phyloP scores from a whole-genome alignment of 53 echinoderm and acorn worm species.

The Antedon mediterranea region DNA sequence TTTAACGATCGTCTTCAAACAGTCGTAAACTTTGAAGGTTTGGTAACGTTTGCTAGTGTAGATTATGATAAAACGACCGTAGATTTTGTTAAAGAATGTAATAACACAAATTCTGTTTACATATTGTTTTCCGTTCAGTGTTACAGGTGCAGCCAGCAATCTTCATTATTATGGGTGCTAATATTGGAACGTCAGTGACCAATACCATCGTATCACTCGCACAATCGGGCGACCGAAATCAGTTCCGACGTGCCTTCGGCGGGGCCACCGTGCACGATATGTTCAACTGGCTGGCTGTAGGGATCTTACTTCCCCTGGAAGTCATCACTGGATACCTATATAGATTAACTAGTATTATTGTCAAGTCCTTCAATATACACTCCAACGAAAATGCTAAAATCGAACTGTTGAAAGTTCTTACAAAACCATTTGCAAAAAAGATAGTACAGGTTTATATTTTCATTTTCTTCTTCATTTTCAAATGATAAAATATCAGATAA shows the following conservation, averaged over 20 bases:
- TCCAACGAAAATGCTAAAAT: constrained; percentile 40
- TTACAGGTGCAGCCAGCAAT: constrained; percentile 53
- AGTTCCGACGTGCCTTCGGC: constrained; percentile 63
- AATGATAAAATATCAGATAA: no score
- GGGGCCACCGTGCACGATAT: constrained; percentile 74
- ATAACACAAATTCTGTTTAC: no score
- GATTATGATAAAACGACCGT: no score
- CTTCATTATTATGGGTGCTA: constrained; percentile 62
- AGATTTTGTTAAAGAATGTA: no score
- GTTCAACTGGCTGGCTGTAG: constrained; percentile 66
- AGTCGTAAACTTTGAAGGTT: no score
- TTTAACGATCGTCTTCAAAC: no score
- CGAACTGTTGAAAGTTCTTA: constrained; percentile 47
- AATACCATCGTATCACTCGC: constrained; percentile 68
- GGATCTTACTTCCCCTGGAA: constrained; percentile 48
- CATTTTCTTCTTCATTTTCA: no score
- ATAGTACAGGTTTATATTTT: constrained; percentile 43
- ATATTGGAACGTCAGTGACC: constrained; percentile 66
- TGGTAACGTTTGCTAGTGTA: no score
- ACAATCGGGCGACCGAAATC: constrained; percentile 58
- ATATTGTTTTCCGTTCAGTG: constrained; percentile 19
- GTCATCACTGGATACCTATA: constrained; percentile 42
- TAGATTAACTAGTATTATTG: constrained; percentile 29
- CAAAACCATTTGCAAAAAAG: constrained; percentile 53
- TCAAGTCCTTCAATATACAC: constrained; percentile 28